phyloP scores from a whole-genome alignment of 2,113 vertebrate genomes.

The Sapayoa aenigma region DNA sequence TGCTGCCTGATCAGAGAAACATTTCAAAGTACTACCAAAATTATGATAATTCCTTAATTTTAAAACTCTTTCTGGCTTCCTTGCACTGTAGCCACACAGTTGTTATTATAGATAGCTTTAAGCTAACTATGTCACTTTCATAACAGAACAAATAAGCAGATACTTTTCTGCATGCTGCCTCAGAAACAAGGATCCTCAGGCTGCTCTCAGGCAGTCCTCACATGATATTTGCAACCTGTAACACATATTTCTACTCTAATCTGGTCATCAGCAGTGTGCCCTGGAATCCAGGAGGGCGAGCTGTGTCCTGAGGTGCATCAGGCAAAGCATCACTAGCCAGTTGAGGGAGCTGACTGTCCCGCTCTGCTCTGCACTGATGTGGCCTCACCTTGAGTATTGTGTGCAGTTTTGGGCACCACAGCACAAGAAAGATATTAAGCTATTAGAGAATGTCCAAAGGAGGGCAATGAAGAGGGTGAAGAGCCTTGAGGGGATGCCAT shows the following conservation, averaged over 20 bases:
- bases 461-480: neutral
- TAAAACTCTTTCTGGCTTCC: conserved; percentile 32
- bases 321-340: neutral
- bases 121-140: conserved; percentile 13
- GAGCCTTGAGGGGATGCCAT: neutral
- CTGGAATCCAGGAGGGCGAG: neutral
- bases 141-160: neutral
- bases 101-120: conserved; percentile 37
- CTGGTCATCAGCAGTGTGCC: neutral
- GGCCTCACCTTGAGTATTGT: neutral
- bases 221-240: neutral
- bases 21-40: conserved; percentile 55
- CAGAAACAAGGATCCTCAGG: neutral
- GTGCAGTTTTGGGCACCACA: neutral
- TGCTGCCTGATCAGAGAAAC: conserved; percentile 14
- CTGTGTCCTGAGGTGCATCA: neutral
- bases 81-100: neutral
- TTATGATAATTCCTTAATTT: conserved; percentile 56
- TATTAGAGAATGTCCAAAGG: no score
- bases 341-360: neutral
- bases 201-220: neutral
- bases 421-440: neutral
- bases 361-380: neutral
- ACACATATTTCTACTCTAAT: neutral
- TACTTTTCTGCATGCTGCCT: neutral